Conservation (phyloP, 2,797 vertebrate genomes). For the Tadarida brasiliensis region DNA sequence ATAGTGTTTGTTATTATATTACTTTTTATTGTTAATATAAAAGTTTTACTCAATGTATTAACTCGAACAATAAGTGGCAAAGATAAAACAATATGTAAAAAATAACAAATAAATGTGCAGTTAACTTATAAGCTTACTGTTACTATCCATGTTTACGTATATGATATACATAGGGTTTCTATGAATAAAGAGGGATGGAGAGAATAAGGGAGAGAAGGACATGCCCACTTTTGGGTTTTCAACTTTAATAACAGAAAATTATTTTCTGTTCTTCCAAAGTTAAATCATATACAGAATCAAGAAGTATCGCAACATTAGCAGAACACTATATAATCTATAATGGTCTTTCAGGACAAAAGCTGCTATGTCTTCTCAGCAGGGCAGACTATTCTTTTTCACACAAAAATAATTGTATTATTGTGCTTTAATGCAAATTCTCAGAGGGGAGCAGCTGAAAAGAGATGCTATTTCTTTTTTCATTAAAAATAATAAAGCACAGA, state of each 20-base stretch:
- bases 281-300: slow-evolving; percentile 63
- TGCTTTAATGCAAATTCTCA: slow-evolving; percentile 68
- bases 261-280: slow-evolving; percentile 49
- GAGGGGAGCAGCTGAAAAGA: slow-evolving; percentile 59
- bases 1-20: neutral
- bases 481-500: slow-evolving; percentile 67
- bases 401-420: slow-evolving; percentile 54
- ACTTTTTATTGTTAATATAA: neutral
- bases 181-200: neutral
- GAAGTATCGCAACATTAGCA: slow-evolving; percentile 1
- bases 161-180: neutral
- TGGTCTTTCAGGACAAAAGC: slow-evolving; percentile 12
- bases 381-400: slow-evolving; percentile 42
- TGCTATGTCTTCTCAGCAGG: slow-evolving; percentile 59
- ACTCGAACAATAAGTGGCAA: neutral
- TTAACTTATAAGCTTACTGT: neutral
- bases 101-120: neutral
- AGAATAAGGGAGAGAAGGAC: neutral
- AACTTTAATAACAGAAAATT: slow-evolving; percentile 46
- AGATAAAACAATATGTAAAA: neutral
- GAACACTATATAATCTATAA: slow-evolving; percentile 64
- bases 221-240: neutral
- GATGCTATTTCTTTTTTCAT: slow-evolving; percentile 56
- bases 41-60: neutral
- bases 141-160: neutral